Conservation (phyloP, 1,140 invertebrate species). For the Lineus longissimus region DNA sequence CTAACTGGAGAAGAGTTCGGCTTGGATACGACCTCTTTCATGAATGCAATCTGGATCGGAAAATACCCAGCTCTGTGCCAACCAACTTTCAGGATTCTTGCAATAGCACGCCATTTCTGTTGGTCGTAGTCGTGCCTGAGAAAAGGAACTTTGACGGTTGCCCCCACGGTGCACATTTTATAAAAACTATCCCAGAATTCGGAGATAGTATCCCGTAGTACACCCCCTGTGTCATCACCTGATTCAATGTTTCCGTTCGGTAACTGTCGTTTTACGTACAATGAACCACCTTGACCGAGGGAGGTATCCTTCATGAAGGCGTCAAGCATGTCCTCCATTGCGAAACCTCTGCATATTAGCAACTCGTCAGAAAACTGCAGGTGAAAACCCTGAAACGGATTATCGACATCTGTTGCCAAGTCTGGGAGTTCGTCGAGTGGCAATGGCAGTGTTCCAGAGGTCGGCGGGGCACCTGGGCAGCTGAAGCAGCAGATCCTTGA, state of each 20-base stretch:
- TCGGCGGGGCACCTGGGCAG: too few species aligned
- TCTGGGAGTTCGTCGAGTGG: background rate
- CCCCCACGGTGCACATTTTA: background rate
- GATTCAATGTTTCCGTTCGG: background rate
- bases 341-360: background rate
- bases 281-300: background rate
- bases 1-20: background rate
- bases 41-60: background rate
- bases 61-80: background rate
- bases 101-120: slow-evolving; percentile 9
- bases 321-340: background rate
- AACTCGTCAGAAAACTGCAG: background rate
- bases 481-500: background rate
- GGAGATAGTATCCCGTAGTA: slow-evolving; percentile 1
- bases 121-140: slow-evolving; percentile 2
- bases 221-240: background rate
- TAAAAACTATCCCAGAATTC: slow-evolving; percentile 13
- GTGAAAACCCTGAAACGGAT: background rate
- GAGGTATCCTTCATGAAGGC: background rate
- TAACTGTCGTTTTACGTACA: background rate
- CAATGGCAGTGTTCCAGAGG: background rate
- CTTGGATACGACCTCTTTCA: background rate
- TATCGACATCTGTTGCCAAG: background rate
- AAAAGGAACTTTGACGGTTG: background rate
- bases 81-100: background rate